Evolutionary conservation across 2,888 invertebrate species (phyloP), one percentile per base, ranked within the genome.

Genomic region (Trichacis sp.): DNA sequence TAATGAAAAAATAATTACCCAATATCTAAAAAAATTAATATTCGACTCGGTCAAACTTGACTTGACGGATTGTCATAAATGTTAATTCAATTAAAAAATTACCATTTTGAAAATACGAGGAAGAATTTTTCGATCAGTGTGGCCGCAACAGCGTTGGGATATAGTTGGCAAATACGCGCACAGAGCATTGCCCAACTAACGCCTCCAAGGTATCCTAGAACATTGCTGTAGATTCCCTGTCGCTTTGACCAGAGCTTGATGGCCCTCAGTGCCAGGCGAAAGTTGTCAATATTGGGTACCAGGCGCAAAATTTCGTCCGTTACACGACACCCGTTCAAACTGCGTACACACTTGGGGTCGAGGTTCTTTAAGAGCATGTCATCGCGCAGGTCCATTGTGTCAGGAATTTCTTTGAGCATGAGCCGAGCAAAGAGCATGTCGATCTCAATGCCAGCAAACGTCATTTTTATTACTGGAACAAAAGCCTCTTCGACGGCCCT

Each of bases 161-260:
- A 99, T 33, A 99, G 87, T 84, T 99, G 99, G 84, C 98, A 99
- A 0, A 97, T 97, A 69, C 98, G 88, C 0, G 99, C 99, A 0
- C 98, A 98, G 55, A 99, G 86, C 96, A 99, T 99, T 1, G 99
- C 99, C 99, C 99, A 99, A 0, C 98, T 97, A 8, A 99, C 98
- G 64, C 99, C 99, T 51, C 98, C 98, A 51, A 99, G 90, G 85
- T 97, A 99, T 42, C 99, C 99, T 74, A 99, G 87, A 0, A 94
- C 95, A 88, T 99, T 99, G 49, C 98, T 98, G 87, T 99, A 99
- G 73, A 99, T 96, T 53, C 98, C 97, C 85, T 94, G 95, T 76
- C 97, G 92, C 88, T 98, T 98, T 0, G 98, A 98, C 98, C 98
- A 99, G 38, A 99, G 87, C 85, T 99, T 99, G 75, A 99, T 97